Conservation (phyloP, 2,888 invertebrate genomes). For the Lasioglossum leucozonium region DNA sequence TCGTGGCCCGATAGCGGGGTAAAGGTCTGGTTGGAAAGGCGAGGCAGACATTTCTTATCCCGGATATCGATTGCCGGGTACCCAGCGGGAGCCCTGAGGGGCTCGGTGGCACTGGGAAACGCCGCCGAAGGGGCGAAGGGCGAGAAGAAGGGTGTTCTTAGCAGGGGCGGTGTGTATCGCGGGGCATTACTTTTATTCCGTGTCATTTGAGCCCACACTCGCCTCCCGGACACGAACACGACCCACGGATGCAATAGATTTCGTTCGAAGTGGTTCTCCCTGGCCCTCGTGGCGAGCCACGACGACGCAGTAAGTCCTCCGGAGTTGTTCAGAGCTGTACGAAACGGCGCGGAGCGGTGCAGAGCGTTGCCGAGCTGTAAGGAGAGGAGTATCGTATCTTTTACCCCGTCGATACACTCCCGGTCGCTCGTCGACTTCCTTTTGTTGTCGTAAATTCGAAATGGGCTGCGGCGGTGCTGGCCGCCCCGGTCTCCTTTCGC, state of each 20-base stretch:
- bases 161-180: constrained; percentile 77
- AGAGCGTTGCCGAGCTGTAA: neutral
- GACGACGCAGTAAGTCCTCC: constrained; percentile 49
- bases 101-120: constrained; percentile 68
- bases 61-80: constrained; percentile 81
- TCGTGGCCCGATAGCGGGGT: constrained; percentile 36
- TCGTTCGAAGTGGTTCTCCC: constrained; percentile 79
- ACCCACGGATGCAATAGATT: constrained; percentile 82
- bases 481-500: neutral
- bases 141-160: constrained; percentile 73
- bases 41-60: constrained; percentile 78
- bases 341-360: neutral
- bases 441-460: constrained; percentile 55
- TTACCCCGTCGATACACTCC: constrained; percentile 52
- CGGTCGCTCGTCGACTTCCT: constrained; percentile 43
- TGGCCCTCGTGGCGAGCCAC: constrained; percentile 62
- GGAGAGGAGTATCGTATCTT: constrained; percentile 55
- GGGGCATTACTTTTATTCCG: constrained; percentile 84
- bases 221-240: constrained; percentile 61
- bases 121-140: constrained; percentile 42
- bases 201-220: constrained; percentile 84
- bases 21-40: constrained; percentile 56
- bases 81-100: constrained; percentile 69
- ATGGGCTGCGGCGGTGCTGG: constrained; percentile 12
- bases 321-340: neutral